Evolutionary conservation across 92 coral and sea anemone species (phyloP).

Genomic region (Porites rus): DNA sequence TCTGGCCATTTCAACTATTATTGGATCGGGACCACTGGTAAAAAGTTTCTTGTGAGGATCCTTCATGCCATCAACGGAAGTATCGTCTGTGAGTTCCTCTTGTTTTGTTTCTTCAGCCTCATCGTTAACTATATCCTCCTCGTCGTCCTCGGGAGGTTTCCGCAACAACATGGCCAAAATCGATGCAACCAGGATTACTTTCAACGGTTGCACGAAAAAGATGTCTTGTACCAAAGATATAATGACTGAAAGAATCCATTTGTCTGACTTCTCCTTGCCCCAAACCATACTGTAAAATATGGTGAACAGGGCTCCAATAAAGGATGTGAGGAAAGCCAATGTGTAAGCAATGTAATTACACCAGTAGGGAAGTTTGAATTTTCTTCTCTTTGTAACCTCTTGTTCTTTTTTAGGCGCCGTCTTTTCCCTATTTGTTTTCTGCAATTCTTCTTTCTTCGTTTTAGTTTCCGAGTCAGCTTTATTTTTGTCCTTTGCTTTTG

Average conservation of each 20-base stretch:
- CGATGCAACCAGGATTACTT: constrained; percentile 71
- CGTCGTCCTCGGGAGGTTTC: constrained; percentile 83
- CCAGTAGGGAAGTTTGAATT: constrained; percentile 44
- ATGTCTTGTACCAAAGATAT: constrained; percentile 82
- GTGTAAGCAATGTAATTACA: constrained; percentile 53
- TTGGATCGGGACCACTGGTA: constrained; percentile 19
- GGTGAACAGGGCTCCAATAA: constrained; percentile 42
- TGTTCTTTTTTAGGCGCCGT: neutral
- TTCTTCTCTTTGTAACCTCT: constrained; percentile 12
- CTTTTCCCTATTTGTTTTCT: neutral
- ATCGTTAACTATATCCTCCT: constrained; percentile 19
- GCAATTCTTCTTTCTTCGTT: neutral
- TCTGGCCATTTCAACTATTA: constrained; percentile 16
- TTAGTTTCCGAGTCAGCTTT: neutral
- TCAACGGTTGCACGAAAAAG: constrained; percentile 79
- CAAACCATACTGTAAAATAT: constrained; percentile 81
- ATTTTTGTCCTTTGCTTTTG: neutral
- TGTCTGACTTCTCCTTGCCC: constrained; percentile 84
- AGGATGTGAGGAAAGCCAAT: constrained; percentile 37
- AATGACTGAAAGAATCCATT: constrained; percentile 76
- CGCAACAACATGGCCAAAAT: constrained; percentile 72
- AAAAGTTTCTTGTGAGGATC: neutral
- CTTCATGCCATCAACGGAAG: neutral
- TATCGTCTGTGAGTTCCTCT: neutral
- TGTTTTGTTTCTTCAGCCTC: neutral